Evolutionary conservation across 2,888 invertebrate genomes (phyloP), one percentile per base, ranked within the genome.

Genomic region (Drosophila silvestris): DNA sequence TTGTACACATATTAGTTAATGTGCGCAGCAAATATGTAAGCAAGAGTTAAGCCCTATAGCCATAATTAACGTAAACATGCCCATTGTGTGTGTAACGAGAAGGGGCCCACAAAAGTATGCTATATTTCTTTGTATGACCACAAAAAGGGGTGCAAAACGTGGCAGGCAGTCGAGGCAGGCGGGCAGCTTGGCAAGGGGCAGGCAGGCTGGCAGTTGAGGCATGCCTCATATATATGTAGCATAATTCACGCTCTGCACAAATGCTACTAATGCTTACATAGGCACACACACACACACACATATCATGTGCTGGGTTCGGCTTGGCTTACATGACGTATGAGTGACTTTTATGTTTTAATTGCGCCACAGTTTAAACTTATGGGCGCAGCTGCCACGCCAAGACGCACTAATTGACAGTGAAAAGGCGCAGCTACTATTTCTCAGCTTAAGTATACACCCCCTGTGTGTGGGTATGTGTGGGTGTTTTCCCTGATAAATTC

Each of bases 261-360:
- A 82, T 82, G 90, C 69, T 75, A 79, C 82, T 85, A 85, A 90
- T 74, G 74, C 77, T 67, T 26, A 37, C 63, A 47, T 70, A 64
- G 60, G 12, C 26, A 26, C 26, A 26, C 26, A 39, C 56, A 30
- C 56, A 32, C 62, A 62, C n/a, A 19, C 7, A n/a, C 30, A 19
- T 39, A 22, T 32, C 30, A 5, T 32, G 47, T 47, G 50, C n/a
- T 32, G 56, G 35, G 68, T 39, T 51, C 35, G 71, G 82, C 39
- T n/a, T n/a, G 26, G 26, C 78, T 68, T 51, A 70, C 83, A 72
- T 83, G 85, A 77, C 85, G 85, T 90, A 90, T 86, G 90, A 86
- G 89, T 86, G 90, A 86, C 86, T 89, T 90, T 90, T 90, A 85
- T 85, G 89, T 85, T 89, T 90, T 85, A 90, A 85, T 85, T 90